phyloP scores from a whole-genome alignment of 2,113 vertebrate genomes.

The Helogale parvula region DNA sequence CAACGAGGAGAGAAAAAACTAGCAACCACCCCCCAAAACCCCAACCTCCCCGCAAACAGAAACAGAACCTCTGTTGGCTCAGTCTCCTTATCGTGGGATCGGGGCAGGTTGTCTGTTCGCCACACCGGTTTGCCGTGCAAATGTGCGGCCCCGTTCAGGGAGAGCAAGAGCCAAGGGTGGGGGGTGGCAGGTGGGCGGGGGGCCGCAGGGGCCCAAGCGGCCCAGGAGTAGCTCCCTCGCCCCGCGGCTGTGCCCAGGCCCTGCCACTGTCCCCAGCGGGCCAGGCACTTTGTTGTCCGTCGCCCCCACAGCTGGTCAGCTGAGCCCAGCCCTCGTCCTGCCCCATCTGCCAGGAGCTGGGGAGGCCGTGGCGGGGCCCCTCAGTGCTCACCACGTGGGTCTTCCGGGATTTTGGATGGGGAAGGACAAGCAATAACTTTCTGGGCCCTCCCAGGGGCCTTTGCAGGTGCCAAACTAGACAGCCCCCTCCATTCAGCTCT shows the following conservation, averaged over 20 bases:
- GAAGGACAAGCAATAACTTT: not conserved
- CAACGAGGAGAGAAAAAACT: not conserved
- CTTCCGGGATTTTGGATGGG: rapidly evolving
- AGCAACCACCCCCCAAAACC: not conserved
- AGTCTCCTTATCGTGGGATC: not conserved
- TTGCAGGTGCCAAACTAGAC: not conserved
- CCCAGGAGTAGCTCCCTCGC: not conserved
- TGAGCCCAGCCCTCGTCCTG: not conserved
- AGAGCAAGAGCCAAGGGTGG: not conserved
- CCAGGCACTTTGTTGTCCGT: not conserved
- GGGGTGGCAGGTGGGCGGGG: not conserved
- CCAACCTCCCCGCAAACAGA: not conserved
- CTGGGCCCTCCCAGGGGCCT: too few relatives aligned
- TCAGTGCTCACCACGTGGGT: rapidly evolving
- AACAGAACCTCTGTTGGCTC: not conserved
- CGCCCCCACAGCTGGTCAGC: not conserved
- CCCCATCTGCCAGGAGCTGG: not conserved
- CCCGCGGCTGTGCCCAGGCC: not conserved
- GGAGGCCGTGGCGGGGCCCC: not conserved
- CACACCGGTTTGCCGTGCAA: not conserved
- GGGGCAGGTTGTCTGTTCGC: not conserved
- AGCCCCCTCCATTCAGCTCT: not conserved
- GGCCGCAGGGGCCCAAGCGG: not conserved
- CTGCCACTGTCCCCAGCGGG: not conserved
- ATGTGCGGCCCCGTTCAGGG: not conserved